Conservation (phyloP, 1,140 invertebrate species). For the Anastatus disparis region DNA sequence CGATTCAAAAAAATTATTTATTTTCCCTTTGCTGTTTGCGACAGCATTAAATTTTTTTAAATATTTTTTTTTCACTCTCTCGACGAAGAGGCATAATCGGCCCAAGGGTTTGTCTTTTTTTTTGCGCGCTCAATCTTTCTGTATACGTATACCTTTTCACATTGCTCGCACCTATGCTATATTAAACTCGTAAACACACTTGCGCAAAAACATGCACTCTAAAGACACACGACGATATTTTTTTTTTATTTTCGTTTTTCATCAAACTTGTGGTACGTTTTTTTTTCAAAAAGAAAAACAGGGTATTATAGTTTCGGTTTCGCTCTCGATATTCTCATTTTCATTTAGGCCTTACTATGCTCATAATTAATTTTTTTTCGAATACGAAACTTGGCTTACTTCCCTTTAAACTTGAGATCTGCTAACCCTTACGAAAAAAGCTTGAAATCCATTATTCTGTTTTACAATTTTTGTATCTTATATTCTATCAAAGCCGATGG, state of each 20-base stretch:
- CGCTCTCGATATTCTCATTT: constrained; percentile 21
- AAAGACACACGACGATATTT: constrained; percentile 37
- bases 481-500: too few species aligned
- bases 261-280: neutral
- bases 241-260: constrained; percentile 14
- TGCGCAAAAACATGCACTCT: constrained; percentile 40
- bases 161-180: constrained; percentile 27
- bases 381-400: neutral
- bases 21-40: too few species aligned
- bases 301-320: constrained; percentile 43
- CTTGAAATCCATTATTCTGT: too few species aligned
- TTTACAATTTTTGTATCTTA: too few species aligned
- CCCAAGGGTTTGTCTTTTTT: neutral
- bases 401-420: constrained; percentile 10
- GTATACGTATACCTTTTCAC: constrained; percentile 30
- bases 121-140: constrained; percentile 31
- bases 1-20: neutral
- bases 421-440: constrained; percentile 9
- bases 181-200: constrained; percentile 38
- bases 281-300: constrained; percentile 18
- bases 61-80: constrained; percentile 6
- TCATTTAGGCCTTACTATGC: constrained; percentile 47
- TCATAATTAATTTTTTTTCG: constrained; percentile 4
- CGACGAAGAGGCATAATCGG: neutral
- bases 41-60: too few species aligned